phyloP scores from a whole-genome alignment of 1,140 invertebrate genomes.

The Drosophila ambigua region DNA sequence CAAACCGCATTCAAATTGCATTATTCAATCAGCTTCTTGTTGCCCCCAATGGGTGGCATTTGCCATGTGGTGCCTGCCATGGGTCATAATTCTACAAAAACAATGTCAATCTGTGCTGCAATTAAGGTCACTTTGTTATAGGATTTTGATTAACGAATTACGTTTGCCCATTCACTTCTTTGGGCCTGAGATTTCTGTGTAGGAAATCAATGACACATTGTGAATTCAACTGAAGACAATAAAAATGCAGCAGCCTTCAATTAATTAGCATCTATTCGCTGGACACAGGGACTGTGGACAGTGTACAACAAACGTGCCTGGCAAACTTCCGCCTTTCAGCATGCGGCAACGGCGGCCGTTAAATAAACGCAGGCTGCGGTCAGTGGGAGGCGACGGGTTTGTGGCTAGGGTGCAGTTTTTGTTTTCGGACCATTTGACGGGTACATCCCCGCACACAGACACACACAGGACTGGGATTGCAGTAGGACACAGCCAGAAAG shows the following conservation, averaged over 20 bases:
- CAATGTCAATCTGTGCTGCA: constrained; percentile 44
- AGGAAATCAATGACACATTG: constrained; percentile 14
- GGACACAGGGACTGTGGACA: constrained; percentile 13
- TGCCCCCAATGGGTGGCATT: constrained; percentile 10
- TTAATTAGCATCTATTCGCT: constrained; percentile 69
- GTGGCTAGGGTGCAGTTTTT: constrained; percentile 56
- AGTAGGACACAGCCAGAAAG: constrained; percentile 9
- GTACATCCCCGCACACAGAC: constrained; percentile 28
- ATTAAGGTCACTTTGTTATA: constrained; percentile 52
- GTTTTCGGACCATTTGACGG: constrained; percentile 74
- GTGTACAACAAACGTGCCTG: constrained; percentile 50
- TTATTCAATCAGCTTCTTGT: constrained; percentile 62
- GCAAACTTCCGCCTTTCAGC: constrained; percentile 65
- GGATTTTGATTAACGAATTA: constrained; percentile 60
- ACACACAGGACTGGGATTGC: neutral
- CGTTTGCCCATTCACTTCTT: constrained; percentile 1
- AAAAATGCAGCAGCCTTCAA: constrained; percentile 51
- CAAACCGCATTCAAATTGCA: constrained; percentile 74
- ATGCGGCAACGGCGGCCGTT: constrained; percentile 37
- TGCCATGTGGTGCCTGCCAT: neutral
- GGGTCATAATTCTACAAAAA: constrained; percentile 18
- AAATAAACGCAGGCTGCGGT: constrained; percentile 58
- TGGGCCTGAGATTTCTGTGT: neutral
- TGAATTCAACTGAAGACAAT: constrained; percentile 22
- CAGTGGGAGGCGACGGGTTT: constrained; percentile 14